Evolutionary conservation across 2,888 invertebrate genomes (phyloP), one percentile per base, ranked within the genome.

Genomic region (Hemicrepidius hirtus): DNA sequence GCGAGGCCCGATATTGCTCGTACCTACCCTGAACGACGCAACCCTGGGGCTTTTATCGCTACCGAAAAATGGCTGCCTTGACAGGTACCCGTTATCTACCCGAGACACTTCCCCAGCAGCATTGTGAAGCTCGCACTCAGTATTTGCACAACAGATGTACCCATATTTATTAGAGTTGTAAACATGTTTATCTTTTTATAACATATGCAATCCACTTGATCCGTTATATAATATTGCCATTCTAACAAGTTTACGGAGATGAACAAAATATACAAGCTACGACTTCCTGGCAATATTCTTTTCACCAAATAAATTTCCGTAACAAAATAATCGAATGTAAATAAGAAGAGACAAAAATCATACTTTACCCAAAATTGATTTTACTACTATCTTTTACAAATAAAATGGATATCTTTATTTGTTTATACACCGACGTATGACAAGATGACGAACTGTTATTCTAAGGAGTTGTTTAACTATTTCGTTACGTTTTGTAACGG

Each of bases 41-140:
- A 59, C 59, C 70, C 57, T 49, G 57, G 50, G 46, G 70, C 70
- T 70, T 70, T 70, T 70, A 70, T 70, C 70, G 70, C 70, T 21
- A 65, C 64, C 70, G 70, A 70, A 70, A 70, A 70, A 70, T 64
- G 70, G 64, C 59, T 70, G 70, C 70, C 65, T 65, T 70, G 70
- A 70, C 70, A 70, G 64, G 64, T 70, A 65, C 64, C 53, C 65
- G 64, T 70, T 70, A 70, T 70, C 70, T 70, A 59, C 70, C 64
- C 64, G 46, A 70, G 70, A 70, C 70, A 70, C 55, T 63, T 70
- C 63, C 64, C 70, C 50, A 40, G 35, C 44, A 59, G 64, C 57
- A 70, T 70, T 70, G 69, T 69, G 53, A 55, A 53, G 50, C 53
- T 70, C 59, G 40, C 59, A 70, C 44, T 65, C 44, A 37, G 70